A percentile compares a stretch with the other conserved stretches of the same genome.
Evolutionary conservation across 2,888 invertebrate genomes (phyloP).

Genomic region (Oscheius onirici): DNA sequence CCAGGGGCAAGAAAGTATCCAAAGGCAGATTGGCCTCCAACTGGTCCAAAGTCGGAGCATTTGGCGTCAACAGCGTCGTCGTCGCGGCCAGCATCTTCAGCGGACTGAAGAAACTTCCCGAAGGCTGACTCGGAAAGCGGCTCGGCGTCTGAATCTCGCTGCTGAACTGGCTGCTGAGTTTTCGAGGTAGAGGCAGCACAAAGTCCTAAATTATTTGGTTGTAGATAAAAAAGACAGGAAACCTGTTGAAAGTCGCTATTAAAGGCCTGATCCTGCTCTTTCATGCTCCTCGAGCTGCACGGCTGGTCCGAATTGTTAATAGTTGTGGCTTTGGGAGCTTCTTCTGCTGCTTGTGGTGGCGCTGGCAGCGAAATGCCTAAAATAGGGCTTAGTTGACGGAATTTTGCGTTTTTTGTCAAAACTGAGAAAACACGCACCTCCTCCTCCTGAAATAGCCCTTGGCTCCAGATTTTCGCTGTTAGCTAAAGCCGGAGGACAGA

Average conservation of each 20-base stretch:
- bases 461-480: not conserved
- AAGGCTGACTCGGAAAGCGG: not conserved
- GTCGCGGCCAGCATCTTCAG: slow-evolving; percentile 26
- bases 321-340: not conserved
- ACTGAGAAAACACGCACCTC: not conserved
- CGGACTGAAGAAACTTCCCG: slow-evolving; percentile 31
- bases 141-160: slow-evolving; percentile 20
- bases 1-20: slow-evolving; percentile 4
- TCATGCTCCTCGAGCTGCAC: not conserved
- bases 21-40: not conserved
- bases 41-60: slow-evolving; percentile 11
- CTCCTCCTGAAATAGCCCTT: not conserved
- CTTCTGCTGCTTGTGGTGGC: too few relatives aligned
- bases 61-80: slow-evolving; percentile 2
- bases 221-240: too few relatives aligned
- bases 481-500: slow-evolving; percentile 21
- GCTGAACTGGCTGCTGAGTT: not conserved
- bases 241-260: not conserved
- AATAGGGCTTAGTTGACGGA: too few relatives aligned
- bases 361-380: too few relatives aligned
- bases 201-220: slow-evolving; percentile 14
- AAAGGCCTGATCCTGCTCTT: not conserved
- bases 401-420: not conserved
- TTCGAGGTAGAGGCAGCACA: slow-evolving; percentile 23
- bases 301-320: slow-evolving; percentile 1